Conservation (phyloP, 2,113 vertebrate genomes). For the Pachypanchax playfairii region DNA sequence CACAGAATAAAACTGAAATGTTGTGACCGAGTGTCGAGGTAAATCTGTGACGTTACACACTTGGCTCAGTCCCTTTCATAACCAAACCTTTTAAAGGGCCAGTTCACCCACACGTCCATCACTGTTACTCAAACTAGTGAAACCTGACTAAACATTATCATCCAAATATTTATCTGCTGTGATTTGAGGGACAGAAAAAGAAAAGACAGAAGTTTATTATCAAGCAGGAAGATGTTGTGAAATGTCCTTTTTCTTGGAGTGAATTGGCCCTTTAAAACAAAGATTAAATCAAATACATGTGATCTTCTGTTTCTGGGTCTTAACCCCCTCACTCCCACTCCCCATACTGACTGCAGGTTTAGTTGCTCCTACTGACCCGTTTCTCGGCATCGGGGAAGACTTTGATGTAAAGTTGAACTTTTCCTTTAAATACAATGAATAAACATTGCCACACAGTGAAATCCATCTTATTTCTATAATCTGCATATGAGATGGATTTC, state of each 20-base stretch:
- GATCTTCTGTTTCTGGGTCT: too few species aligned
- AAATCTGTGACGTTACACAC: not conserved
- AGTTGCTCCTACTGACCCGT: not conserved
- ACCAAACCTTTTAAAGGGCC: constrained; percentile 11
- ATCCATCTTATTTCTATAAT: not conserved
- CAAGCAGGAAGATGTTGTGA: too few species aligned
- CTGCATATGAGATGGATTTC: not conserved
- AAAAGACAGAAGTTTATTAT: too few species aligned
- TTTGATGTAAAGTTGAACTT: not conserved
- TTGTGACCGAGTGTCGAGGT: constrained; percentile 39
- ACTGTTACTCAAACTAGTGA: too few species aligned
- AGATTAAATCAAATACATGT: too few species aligned
- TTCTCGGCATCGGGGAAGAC: not conserved
- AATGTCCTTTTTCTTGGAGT: not conserved
- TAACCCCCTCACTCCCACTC: not conserved
- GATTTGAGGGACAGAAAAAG: too few species aligned
- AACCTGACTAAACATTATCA: too few species aligned
- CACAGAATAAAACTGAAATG: constrained; percentile 40
- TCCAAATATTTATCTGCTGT: too few species aligned
- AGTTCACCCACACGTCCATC: constrained; percentile 17
- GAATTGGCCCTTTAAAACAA: constrained; percentile 36
- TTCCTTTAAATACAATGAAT: not conserved
- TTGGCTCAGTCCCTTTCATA: constrained; percentile 28
- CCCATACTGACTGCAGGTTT: too few species aligned
- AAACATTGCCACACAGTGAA: too few species aligned